Base-by-base conservation (phyloP, 2,113 vertebrate genomes). In the Phalacrocorax aristotelis region DNA sequence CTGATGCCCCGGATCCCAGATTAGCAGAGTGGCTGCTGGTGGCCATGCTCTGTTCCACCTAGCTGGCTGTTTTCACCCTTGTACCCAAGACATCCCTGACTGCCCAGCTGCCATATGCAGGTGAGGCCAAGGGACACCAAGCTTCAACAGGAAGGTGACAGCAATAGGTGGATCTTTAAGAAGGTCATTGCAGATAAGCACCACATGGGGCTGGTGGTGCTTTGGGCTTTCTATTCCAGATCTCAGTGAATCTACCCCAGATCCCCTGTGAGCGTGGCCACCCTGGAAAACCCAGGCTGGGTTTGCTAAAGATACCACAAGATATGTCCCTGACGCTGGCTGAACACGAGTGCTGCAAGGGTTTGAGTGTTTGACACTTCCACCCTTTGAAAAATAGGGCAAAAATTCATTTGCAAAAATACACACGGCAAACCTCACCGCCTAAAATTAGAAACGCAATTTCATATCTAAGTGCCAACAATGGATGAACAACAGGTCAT, bases 211-310 rank as follows among this genome's bases (percentile, higher is more conserved):
- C 54, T 16, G 21, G 11, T 54, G 14, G 38, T 69, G 16, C 70
- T 25, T 61, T 26, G 69, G 23, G 10, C 4, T 62, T 14, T 38
- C 20, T 32, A 4, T 21, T 60, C 64, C 40, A 86, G 40, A 20
- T n/a, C 52, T 18, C 20, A 9, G 25, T 4, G 36, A 46, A 62
- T 54, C 58, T 11, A 13, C 25, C 32, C 57, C 46, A 23, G 25
- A 34, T 16, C 54, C 23, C 46, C n/a, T 2, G 1, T 21, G 38
- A 19, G 38, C 32, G 2, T 0, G 5, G 22, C 7, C 0, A 2
- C 27, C 7, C 23, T 20, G 69, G 40, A n/a, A 42, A 65, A 26
- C n/a, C 11, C 46, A 6, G 29, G 16, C 23, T 66, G 51, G 10
- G 9, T 25, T 76, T 72, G 44, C 38, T 34, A 9, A 36, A 52